These are phyloP conservation scores for Phocoena phocoena DNA, from an alignment of 2,113 vertebrate genomes.

Conservation along the genomic window DNA sequence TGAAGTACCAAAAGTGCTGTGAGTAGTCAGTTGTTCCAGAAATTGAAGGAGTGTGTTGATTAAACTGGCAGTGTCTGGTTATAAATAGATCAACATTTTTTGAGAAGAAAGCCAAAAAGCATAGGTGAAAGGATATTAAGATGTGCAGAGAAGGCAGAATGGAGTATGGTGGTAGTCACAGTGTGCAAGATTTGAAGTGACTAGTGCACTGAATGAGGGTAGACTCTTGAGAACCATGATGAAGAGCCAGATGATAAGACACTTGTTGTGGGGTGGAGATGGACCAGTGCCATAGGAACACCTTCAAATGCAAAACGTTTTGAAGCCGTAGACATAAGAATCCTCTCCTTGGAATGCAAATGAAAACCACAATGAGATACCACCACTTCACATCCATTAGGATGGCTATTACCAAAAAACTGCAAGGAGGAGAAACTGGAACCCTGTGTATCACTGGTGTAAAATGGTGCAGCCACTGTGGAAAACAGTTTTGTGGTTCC, in stretches of 20 bases:
- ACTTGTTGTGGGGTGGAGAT: neutral
- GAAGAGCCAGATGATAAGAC: neutral
- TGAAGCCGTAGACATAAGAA: neutral
- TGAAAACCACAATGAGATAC: neutral
- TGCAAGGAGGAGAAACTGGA: neutral
- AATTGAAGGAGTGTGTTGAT: neutral
- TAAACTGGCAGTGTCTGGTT: neutral
- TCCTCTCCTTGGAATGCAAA: neutral
- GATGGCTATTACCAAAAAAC: neutral
- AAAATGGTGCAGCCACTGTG: neutral
- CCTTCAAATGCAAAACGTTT: neutral
- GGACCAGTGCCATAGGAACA: neutral
- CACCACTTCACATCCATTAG: neutral
- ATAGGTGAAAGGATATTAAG: neutral
- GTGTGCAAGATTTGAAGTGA: neutral
- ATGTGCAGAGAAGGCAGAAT: neutral
- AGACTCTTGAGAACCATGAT: neutral
- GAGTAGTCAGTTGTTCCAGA: neutral
- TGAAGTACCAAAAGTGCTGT: neutral
- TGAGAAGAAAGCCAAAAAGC: conserved; percentile 1
- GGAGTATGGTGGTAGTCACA: neutral
- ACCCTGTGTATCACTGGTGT: neutral
- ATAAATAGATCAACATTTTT: neutral
- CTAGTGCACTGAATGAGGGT: neutral
- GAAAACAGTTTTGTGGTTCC: neutral